Evolutionary conservation across 2,888 invertebrate genomes (phyloP), one percentile per base, ranked within the genome.

Genomic region (Apotomis betuletana): DNA sequence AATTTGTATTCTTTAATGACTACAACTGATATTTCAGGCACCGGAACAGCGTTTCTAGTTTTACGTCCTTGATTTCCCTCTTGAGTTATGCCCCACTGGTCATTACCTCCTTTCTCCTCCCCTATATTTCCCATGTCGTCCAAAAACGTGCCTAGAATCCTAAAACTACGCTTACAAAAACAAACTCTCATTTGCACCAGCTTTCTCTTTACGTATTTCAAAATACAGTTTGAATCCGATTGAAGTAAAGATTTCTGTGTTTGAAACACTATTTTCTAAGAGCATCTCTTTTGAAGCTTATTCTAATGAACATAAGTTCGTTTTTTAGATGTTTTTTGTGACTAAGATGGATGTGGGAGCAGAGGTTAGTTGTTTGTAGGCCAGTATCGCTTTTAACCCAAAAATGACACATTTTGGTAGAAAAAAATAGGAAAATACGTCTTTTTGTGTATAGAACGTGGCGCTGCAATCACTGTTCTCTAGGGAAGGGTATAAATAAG

Each of bases 41-140:
- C 27, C 27, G 27, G 15, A 8, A 15, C 44, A 44, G n/a, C 13
- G 44, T 57, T 57, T 58, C 44, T 27, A 44, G 27, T 64, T 55
- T 12, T n/a, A 3, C n/a, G 44, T 64, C 57, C 41, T 41, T 70
- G 70, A 63, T 64, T 63, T 63, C 70, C 70, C 63, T 59, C 64
- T 49, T 15, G 62, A 57, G 57, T 57, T 62, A 63, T 38, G 54
- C 51, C 63, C 78, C 77, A 75, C 55, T 77, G 81, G 82, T 80
- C 82, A 82, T 83, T 82, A 83, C 62, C 71, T 73, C 75, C 75
- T 74, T 77, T 61, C 49, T 49, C 49, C 74, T 78, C 74, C 73
- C 82, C 80, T 83, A 84, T 85, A 86, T 82, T 84, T 83, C 81
- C 83, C 81, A 80, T 85, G 87, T 87, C 85, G 80, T 80, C 74